A percentile compares a stretch with the other conserved stretches of the same genome.
phyloP scores from a whole-genome alignment of 2,888 invertebrate species.

The Syritta pipiens region DNA sequence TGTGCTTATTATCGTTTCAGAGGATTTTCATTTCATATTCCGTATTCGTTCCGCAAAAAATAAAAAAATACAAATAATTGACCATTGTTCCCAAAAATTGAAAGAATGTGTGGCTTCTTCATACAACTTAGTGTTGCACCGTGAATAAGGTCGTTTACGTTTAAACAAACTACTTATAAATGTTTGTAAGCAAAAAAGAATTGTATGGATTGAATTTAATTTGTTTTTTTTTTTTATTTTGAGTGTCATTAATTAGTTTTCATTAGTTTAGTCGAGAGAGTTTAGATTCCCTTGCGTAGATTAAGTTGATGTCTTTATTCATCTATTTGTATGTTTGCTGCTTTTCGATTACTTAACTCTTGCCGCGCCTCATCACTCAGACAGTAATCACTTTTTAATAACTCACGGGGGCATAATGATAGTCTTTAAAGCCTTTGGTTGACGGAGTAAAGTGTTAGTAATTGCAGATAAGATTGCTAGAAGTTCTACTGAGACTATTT shows the following conservation, averaged over 20 bases:
- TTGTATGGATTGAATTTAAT: conserved; percentile 53
- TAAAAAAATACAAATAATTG: conserved; percentile 5
- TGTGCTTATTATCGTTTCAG: conserved; percentile 78
- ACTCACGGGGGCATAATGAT: too few species aligned
- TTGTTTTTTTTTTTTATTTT: conserved; percentile 2
- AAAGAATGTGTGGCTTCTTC: conserved; percentile 64
- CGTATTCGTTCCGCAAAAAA: conserved; percentile 39
- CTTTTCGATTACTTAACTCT: too few species aligned
- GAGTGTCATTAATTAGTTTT: background rate
- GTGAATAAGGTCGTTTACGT: conserved; percentile 64
- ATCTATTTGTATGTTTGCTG: too few species aligned
- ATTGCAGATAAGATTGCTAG: too few species aligned
- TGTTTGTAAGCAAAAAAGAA: conserved; percentile 59
- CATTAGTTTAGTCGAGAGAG: background rate
- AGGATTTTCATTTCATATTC: conserved; percentile 70
- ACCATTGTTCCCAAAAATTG: conserved; percentile 44
- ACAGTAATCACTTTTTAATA: too few species aligned
- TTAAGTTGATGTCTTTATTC: background rate
- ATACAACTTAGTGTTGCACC: conserved; percentile 59
- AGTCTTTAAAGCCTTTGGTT: too few species aligned
- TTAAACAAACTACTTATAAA: conserved; percentile 55
- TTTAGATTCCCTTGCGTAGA: background rate
- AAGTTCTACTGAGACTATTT: too few species aligned
- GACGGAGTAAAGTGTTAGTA: too few species aligned
- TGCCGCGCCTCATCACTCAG: too few species aligned